A percentile compares a stretch with the other conserved stretches of the same genome.
Conservation (phyloP, 2,113 vertebrate genomes). For the Thermophis baileyi region DNA sequence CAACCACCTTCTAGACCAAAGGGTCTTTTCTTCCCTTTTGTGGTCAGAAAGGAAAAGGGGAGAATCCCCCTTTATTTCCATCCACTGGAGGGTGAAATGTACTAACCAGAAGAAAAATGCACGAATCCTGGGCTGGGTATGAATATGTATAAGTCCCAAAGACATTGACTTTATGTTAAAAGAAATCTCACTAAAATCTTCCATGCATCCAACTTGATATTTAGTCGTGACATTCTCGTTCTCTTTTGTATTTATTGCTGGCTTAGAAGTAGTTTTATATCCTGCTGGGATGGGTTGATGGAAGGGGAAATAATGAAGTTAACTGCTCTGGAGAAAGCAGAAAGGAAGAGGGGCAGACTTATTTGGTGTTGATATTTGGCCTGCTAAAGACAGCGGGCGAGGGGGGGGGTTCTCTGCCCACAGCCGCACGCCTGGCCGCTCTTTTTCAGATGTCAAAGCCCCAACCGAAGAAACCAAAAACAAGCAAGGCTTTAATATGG, state of each 20-base stretch:
- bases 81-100: conserved; percentile 27
- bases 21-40: not conserved
- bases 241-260: conserved; percentile 42
- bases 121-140: conserved; percentile 21
- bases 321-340: conserved; percentile 26
- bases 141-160: conserved; percentile 59
- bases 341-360: conserved; percentile 19
- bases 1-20: not conserved
- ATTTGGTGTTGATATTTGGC: conserved; percentile 23
- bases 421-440: conserved; percentile 5
- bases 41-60: not conserved
- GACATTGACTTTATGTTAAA: conserved; percentile 47
- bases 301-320: conserved; percentile 41
- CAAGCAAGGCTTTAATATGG: not conserved
- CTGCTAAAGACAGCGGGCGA: conserved; percentile 15
- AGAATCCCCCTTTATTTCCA: conserved; percentile 19
- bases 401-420: not conserved
- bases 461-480: fast-evolving
- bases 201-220: conserved; percentile 42
- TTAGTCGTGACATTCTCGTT: conserved; percentile 47
- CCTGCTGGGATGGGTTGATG: conserved; percentile 47
- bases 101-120: conserved; percentile 20
- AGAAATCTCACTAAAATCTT: conserved; percentile 49
- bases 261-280: conserved; percentile 43
- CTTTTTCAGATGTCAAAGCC: not conserved